A percentile compares a stretch with the other conserved stretches of the same genome.
phyloP scores from a whole-genome alignment of 2,113 vertebrate genomes.

The Sturnus vulgaris region DNA sequence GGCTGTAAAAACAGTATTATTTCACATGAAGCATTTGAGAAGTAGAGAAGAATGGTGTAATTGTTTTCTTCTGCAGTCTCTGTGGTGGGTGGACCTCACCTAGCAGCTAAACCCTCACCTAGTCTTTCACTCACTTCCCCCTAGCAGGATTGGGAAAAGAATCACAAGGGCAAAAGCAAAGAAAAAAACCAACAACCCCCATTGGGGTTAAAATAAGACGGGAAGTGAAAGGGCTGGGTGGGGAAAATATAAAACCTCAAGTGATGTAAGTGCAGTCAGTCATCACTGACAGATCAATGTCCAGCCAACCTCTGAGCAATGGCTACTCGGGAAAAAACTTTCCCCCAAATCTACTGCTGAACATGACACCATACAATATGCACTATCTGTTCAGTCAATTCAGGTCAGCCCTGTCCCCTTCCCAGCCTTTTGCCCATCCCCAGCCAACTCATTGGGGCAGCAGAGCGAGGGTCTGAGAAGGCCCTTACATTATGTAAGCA shows the following conservation, averaged over 20 bases:
- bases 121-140: neutral
- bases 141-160: neutral
- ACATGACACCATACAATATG: neutral
- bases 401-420: neutral
- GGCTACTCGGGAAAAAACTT: neutral
- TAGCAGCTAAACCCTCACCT: neutral
- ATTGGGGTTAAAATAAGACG: neutral
- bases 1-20: neutral
- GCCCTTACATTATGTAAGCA: fast-evolving
- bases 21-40: neutral
- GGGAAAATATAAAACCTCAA: neutral
- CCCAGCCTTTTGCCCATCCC: neutral
- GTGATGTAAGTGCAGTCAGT: neutral
- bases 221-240: neutral
- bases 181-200: neutral
- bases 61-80: neutral
- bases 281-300: neutral
- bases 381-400: neutral
- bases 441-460: neutral
- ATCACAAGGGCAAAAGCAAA: neutral
- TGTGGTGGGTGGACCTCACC: neutral
- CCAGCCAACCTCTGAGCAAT: neutral
- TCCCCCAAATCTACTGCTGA: neutral
- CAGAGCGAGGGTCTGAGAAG: neutral
- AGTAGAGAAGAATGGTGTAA: neutral